A percentile compares a stretch with the other conserved stretches of the same genome.
These are phyloP conservation scores for Gari tellinella DNA, from an alignment of 2,888 invertebrate species.

Conservation along the genomic window DNA sequence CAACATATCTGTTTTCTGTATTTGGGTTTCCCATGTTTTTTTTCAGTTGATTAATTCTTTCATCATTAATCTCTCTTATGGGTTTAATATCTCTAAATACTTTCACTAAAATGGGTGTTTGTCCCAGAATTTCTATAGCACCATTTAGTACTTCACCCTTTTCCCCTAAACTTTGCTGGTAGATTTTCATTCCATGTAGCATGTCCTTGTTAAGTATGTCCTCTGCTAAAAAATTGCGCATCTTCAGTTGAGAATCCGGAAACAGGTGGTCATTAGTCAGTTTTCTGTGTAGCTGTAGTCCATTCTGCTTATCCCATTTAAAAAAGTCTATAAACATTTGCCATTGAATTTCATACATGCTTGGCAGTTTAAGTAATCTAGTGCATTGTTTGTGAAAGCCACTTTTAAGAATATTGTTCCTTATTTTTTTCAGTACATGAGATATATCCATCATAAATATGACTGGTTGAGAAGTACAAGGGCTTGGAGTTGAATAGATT, in stretches of 20 bases:
- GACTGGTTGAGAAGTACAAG: conserved; percentile 26
- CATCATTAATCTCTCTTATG: conserved; percentile 20
- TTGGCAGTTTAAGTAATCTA: conserved; percentile 19
- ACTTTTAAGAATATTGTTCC: conserved; percentile 56
- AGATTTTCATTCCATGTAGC: conserved; percentile 38
- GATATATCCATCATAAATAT: conserved; percentile 46
- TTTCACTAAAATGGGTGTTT: conserved; percentile 27
- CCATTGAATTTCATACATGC: conserved; percentile 34
- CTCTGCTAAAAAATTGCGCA: conserved; percentile 57
- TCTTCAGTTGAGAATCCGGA: conserved; percentile 35
- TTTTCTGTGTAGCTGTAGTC: conserved; percentile 44
- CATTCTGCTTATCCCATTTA: conserved; percentile 49
- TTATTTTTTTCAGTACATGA: conserved; percentile 54
- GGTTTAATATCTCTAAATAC: conserved; percentile 31
- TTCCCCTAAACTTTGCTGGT: conserved; percentile 15
- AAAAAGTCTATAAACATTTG: conserved; percentile 51
- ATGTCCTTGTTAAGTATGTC: conserved; percentile 51
- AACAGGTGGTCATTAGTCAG: conserved; percentile 50
- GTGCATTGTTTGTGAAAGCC: conserved; percentile 24
- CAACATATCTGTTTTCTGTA: not conserved
- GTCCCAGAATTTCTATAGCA: conserved; percentile 24
- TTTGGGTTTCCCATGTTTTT: conserved; percentile 12
- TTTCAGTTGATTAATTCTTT: conserved; percentile 14
- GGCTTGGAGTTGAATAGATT: conserved; percentile 12
- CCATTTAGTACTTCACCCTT: conserved; percentile 41